phyloP scores from a whole-genome alignment of 2,113 vertebrate genomes.

The Carlito syrichta region DNA sequence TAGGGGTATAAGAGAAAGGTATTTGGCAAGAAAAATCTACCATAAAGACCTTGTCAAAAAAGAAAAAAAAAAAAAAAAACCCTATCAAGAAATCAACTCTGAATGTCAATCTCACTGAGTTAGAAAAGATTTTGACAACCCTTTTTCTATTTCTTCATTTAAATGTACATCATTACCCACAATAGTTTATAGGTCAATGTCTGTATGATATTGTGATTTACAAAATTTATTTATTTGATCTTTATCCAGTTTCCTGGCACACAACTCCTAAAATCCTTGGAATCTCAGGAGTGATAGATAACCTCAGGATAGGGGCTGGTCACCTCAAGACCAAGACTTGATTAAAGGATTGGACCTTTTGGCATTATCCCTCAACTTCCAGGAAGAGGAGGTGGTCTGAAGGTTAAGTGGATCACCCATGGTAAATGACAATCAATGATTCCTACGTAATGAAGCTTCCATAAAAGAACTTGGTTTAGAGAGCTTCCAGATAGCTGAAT shows the following conservation, averaged over 20 bases:
- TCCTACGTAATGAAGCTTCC: background rate
- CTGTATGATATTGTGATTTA: background rate
- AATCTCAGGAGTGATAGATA: background rate
- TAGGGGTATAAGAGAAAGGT: fast-evolving
- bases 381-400: background rate
- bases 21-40: background rate
- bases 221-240: background rate
- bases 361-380: background rate
- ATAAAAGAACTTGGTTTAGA: background rate
- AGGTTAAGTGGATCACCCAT: background rate
- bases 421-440: background rate
- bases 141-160: background rate
- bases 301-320: background rate
- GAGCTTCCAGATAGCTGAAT: background rate
- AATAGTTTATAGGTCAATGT: background rate
- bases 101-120: background rate
- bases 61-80: too few species aligned
- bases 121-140: background rate
- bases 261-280: background rate
- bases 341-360: too few species aligned
- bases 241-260: background rate
- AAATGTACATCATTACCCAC: background rate
- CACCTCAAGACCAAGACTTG: background rate
- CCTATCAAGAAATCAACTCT: background rate
- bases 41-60: background rate